These are phyloP conservation scores for Crypturellus tataupa DNA, from an alignment of 2,797 vertebrate genomes.

Conservation along the genomic window DNA sequence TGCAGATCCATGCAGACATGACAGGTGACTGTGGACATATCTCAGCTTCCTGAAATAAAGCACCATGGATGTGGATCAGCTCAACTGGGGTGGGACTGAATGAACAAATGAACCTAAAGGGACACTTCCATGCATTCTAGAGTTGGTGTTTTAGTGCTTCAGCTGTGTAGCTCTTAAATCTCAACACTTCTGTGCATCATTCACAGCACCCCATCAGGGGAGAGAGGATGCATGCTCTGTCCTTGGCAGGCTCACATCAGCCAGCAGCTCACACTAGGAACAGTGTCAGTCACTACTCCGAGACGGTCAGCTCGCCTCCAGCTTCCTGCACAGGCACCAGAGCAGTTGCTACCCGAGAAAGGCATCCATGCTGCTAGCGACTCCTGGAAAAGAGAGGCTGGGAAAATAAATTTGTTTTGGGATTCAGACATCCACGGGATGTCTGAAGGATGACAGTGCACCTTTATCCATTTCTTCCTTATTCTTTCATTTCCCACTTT, in stretches of 20 bases:
- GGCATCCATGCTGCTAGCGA: fast-evolving
- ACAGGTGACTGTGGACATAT: not conserved
- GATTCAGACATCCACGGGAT: not conserved
- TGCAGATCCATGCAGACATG: not conserved
- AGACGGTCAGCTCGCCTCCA: not conserved
- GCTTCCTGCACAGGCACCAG: not conserved
- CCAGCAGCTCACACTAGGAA: not conserved
- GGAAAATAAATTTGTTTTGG: not conserved
- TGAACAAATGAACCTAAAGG: not conserved
- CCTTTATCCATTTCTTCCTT: not conserved
- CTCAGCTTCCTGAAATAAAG: not conserved
- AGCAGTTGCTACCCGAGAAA: not conserved
- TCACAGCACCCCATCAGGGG: fast-evolving
- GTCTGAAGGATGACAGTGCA: not conserved
- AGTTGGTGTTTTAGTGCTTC: fast-evolving
- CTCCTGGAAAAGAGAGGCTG: not conserved
- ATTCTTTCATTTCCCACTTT: not conserved
- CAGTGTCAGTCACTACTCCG: fast-evolving
- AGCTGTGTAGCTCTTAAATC: fast-evolving
- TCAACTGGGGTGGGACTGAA: fast-evolving
- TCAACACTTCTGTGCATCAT: fast-evolving
- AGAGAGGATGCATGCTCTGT: fast-evolving
- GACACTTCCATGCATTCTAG: too few relatives aligned
- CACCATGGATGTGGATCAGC: fast-evolving
- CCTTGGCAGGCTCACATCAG: not conserved